These are phyloP conservation scores for Protaetia brevitarsis DNA, from an alignment of 1,140 invertebrate genomes.

Conservation along the genomic window DNA sequence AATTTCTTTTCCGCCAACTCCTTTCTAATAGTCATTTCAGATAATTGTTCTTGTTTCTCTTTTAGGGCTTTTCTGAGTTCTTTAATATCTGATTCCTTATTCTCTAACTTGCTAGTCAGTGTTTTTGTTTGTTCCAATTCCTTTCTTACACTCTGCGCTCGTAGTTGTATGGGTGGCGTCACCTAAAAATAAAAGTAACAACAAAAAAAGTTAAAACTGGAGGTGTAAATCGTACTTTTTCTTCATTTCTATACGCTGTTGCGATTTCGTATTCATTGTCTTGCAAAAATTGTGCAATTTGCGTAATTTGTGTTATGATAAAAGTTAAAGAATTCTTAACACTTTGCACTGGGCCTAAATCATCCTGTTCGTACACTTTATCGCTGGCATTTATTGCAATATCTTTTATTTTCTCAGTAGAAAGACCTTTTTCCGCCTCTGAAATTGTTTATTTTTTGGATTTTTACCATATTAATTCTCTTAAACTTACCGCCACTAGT, in stretches of 20 bases:
- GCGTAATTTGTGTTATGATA: conserved; percentile 58
- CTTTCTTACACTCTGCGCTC: conserved; percentile 81
- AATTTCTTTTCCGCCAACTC: conserved; percentile 92
- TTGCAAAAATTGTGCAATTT: conserved; percentile 67
- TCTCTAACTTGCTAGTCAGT: conserved; percentile 78
- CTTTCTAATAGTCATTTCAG: conserved; percentile 88
- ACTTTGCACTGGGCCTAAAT: conserved; percentile 75
- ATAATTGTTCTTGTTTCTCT: conserved; percentile 90
- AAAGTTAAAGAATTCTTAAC: conserved; percentile 64
- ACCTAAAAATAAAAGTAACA: conserved; percentile 49
- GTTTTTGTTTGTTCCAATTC: conserved; percentile 90
- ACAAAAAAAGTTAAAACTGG: neutral
- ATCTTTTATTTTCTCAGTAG: conserved; percentile 64
- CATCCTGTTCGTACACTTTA: conserved; percentile 73
- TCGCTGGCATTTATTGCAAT: conserved; percentile 64
- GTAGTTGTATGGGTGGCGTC: conserved; percentile 69
- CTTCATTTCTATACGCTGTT: conserved; percentile 53
- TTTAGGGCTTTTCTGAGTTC: conserved; percentile 82
- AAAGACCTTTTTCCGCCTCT: conserved; percentile 59
- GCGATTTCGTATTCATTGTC: conserved; percentile 80
- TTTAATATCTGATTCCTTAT: conserved; percentile 84
- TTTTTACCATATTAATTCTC: conserved; percentile 20
- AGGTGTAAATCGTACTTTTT: conserved; percentile 52
- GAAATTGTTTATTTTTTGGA: conserved; percentile 20
- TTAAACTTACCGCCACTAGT: conserved; percentile 51